Evolutionary conservation across 2,113 vertebrate genomes (phyloP), one percentile per base, ranked within the genome.

Genomic region (Pygoscelis antarcticus): DNA sequence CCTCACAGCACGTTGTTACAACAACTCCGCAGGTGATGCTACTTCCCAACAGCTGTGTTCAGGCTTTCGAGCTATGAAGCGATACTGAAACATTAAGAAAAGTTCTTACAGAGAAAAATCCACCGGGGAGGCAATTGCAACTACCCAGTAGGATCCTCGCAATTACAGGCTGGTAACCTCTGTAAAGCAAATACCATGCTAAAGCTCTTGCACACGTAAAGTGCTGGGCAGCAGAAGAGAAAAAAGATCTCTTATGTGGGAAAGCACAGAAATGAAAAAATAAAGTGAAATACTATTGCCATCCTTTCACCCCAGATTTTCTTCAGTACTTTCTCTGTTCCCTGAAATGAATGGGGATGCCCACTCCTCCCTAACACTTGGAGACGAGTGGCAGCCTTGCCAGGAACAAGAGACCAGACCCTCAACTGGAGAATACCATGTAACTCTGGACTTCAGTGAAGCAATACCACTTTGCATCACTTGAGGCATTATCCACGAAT

Each of bases 41-140:
- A 44, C 77, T 93, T 94, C 44, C 74, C 22, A 65, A 78, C 58
- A 77, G 58, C 22, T 36, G 34, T 38, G 22, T 44, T 25, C 84
- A 89, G 70, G 91, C 54, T 93, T 95, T 89, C 34, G 32, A 90
- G 83, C 65, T 66, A 55, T 72, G 18, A 95, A 96, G 14, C 51
- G 65, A 89, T 90, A 89, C 49, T 79, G 75, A 79, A 90, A 97
- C 76, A 46, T 74, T 95, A 88, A 87, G 62, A 62, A 66, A 93
- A 92, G n/a, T 16, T 26, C 62, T 71, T 68, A 38, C 51, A 71
- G 30, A 80, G 80, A 85, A 84, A 92, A 85, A 80, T 77, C 36
- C 74, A 87, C 69, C 13, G 7, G 94, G 71, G 74, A 96, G 29
- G 65, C 76, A 74, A 96, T 61, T 87, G 78, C 44, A 85, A 38